Evolutionary conservation across 2,888 invertebrate species (phyloP).

Genomic region (Drosophila antonietae): DNA sequence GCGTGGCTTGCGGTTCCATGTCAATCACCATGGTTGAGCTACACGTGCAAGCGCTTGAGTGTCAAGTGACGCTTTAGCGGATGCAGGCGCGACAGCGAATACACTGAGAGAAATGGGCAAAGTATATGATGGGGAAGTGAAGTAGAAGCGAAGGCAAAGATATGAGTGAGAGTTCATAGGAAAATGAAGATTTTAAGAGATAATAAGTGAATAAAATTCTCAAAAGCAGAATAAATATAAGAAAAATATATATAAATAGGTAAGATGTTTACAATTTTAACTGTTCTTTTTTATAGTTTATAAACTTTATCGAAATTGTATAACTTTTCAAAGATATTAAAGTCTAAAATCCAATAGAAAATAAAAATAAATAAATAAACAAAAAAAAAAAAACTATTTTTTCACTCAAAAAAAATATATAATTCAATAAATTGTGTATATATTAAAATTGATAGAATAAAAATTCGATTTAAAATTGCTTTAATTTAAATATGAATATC

Average conservation of each 20-base stretch:
- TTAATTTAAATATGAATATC: no score
- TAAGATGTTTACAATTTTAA: no score
- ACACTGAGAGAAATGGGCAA: slow-evolving; percentile 9
- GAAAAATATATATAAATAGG: no score
- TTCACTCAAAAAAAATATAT: not conserved
- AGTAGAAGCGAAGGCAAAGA: not conserved
- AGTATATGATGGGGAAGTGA: not conserved
- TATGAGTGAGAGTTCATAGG: not conserved
- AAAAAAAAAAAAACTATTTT: not conserved
- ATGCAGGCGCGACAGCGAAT: slow-evolving; percentile 46
- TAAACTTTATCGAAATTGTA: no score
- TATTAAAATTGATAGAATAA: not conserved
- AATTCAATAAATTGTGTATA: no score
- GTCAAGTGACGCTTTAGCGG: slow-evolving; percentile 63
- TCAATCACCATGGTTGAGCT: slow-evolving; percentile 37
- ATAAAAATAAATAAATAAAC: no score
- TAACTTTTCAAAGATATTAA: no score
- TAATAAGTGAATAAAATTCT: no score
- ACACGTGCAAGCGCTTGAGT: slow-evolving; percentile 65
- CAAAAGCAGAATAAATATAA: no score
- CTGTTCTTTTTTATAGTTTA: no score
- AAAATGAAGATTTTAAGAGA: no score
- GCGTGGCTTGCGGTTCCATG: slow-evolving; percentile 19
- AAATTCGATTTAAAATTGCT: not conserved
- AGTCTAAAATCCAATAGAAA: no score